Conservation (phyloP, 2,797 vertebrate species). For the Enteromius unitaeniatus region DNA sequence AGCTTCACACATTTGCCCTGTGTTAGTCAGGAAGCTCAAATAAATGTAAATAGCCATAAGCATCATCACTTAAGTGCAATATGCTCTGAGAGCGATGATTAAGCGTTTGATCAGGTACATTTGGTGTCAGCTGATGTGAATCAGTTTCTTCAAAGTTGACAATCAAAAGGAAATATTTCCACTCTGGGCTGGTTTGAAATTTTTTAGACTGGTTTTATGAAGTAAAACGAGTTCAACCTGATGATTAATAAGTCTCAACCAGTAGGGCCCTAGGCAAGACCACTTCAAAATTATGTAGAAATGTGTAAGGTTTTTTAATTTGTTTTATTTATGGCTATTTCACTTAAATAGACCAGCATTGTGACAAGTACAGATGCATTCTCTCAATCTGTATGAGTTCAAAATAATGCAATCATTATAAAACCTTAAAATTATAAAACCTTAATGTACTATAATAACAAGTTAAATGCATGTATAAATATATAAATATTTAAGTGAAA, state of each 20-base stretch:
- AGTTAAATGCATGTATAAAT: background rate
- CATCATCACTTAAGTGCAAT: constrained; percentile 42
- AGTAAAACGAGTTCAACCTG: background rate
- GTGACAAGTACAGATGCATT: background rate
- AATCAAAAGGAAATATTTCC: constrained; percentile 29
- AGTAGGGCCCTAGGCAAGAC: background rate
- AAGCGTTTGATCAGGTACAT: constrained; percentile 48
- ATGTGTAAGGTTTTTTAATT: background rate
- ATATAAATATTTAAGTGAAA: background rate
- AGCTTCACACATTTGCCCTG: constrained; percentile 50
- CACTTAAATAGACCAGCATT: background rate
- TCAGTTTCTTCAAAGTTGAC: constrained; percentile 35
- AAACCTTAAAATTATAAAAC: background rate
- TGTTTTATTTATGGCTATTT: background rate
- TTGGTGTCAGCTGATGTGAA: constrained; percentile 49
- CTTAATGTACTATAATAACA: background rate
- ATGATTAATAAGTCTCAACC: background rate
- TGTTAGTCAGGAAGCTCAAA: constrained; percentile 55
- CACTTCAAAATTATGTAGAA: background rate
- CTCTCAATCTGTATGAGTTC: background rate
- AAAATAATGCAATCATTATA: background rate
- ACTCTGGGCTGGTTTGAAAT: constrained; percentile 20
- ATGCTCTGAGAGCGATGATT: constrained; percentile 46
- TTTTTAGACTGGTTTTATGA: constrained; percentile 15
- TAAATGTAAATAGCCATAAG: constrained; percentile 45